Evolutionary conservation across 1,140 invertebrate genomes (phyloP).

Genomic region (Trichomalopsis sarcophagae): DNA sequence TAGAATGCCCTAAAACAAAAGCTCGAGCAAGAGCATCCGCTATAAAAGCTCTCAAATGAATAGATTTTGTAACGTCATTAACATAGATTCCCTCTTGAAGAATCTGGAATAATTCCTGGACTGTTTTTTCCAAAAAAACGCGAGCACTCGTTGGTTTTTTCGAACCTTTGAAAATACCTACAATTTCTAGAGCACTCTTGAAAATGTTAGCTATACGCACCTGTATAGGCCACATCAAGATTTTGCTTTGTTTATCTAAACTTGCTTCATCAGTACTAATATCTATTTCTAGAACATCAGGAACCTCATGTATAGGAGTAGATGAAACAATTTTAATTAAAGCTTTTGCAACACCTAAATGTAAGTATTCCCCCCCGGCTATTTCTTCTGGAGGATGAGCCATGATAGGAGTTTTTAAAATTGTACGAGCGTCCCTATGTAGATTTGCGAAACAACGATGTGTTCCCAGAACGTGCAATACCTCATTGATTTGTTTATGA

Average conservation of each 20-base stretch:
- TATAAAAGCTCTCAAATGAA: constrained; percentile 47
- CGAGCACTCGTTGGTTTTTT: constrained; percentile 46
- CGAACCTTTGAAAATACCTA: constrained; percentile 46
- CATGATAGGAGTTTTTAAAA: background rate
- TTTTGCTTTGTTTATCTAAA: background rate
- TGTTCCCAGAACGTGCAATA: too few species aligned
- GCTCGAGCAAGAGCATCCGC: constrained; percentile 51
- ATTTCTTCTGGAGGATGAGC: background rate
- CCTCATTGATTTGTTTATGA: too few species aligned
- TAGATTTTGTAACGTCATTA: background rate
- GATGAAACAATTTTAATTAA: background rate
- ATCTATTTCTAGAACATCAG: constrained; percentile 2
- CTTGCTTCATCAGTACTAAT: constrained; percentile 11
- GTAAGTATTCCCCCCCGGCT: background rate
- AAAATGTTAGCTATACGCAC: background rate
- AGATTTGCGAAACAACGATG: too few species aligned
- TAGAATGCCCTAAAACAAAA: constrained; percentile 41
- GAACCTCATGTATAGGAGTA: background rate
- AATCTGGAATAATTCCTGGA: constrained; percentile 27
- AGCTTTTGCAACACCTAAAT: background rate
- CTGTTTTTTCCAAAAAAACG: constrained; percentile 42
- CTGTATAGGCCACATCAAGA: constrained; percentile 23
- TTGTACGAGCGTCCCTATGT: too few species aligned
- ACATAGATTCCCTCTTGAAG: constrained; percentile 39
- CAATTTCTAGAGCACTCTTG: constrained; percentile 17